Evolutionary conservation across 2,888 invertebrate species (phyloP).

Genomic region (Lysandra coridon): DNA sequence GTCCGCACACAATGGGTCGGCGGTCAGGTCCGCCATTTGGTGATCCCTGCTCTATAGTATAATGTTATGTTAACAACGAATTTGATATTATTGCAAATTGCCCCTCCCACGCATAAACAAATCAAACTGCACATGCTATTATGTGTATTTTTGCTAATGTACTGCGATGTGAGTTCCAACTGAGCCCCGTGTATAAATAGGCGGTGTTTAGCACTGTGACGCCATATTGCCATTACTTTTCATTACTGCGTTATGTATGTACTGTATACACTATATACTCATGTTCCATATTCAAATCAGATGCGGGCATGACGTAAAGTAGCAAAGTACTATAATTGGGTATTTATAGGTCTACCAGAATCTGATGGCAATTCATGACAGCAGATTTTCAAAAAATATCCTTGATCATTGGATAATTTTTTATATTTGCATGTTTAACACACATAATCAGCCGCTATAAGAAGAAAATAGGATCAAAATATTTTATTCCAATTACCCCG

Average conservation of each 20-base stretch:
- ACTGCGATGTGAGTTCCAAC: neutral
- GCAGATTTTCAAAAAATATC: no score
- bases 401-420: no score
- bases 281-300: constrained; percentile 4
- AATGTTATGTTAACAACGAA: neutral
- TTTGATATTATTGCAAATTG: neutral
- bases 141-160: neutral
- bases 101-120: no score
- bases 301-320: neutral
- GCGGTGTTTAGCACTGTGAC: neutral
- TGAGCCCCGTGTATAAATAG: constrained; percentile 20
- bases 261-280: neutral
- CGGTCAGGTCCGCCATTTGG: no score
- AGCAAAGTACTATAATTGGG: neutral
- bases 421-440: no score
- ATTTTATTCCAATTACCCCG: no score
- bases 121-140: no score
- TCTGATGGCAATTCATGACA: no score
- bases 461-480: no score
- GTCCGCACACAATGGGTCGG: no score
- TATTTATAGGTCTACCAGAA: neutral
- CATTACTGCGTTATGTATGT: neutral
- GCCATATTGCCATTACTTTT: constrained; percentile 3
- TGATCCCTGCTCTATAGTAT: no score
- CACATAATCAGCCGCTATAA: no score